Evolutionary conservation across 2,797 vertebrate genomes (phyloP).

Genomic region (Halcyon chelicuti): DNA sequence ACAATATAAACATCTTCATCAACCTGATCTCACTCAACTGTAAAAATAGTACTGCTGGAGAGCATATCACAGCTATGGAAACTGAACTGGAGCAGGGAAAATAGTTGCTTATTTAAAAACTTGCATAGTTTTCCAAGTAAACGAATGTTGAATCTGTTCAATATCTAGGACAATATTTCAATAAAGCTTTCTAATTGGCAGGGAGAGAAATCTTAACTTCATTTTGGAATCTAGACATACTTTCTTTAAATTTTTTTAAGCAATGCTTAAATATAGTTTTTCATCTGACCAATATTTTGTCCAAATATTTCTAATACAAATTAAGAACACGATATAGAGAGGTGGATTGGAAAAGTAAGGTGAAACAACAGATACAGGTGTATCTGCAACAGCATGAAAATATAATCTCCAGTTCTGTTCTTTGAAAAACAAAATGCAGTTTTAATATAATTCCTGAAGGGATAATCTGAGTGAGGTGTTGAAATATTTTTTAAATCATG

Average conservation of each 20-base stretch:
- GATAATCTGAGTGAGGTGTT: not conserved
- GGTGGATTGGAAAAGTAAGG: not conserved
- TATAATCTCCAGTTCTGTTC: not conserved
- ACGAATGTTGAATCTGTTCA: not conserved
- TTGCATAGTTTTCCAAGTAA: not conserved
- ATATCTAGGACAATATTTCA: not conserved
- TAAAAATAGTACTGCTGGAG: not conserved
- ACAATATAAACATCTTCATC: not conserved
- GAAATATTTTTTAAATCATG: not conserved
- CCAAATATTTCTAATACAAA: not conserved
- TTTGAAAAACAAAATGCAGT: not conserved
- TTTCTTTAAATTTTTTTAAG: not conserved
- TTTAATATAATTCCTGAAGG: not conserved
- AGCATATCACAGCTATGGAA: not conserved
- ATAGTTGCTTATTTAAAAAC: not conserved
- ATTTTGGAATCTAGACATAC: not conserved
- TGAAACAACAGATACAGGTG: not conserved
- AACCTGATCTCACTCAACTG: not conserved
- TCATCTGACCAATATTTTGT: not conserved
- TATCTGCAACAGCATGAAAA: not conserved
- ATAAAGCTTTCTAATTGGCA: not conserved
- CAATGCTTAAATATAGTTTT: not conserved
- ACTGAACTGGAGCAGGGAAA: not conserved
- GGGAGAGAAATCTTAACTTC: not conserved
- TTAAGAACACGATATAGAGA: not conserved